Evolutionary conservation across 2,797 vertebrate genomes (phyloP), one percentile per base, ranked within the genome.

Genomic region (Chanos chanos): DNA sequence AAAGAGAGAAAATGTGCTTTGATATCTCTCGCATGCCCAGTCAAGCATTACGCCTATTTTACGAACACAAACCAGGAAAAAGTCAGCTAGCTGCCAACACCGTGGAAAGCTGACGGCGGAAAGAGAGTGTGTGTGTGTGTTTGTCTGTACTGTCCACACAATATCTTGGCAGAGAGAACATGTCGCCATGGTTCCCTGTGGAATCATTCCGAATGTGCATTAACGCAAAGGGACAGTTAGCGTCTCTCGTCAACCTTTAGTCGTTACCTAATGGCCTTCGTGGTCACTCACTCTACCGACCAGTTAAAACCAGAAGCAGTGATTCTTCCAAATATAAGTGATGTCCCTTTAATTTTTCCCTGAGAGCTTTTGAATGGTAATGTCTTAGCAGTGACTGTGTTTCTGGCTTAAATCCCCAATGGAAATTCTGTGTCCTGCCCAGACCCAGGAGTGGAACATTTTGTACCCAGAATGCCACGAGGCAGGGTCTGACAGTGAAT

Each of bases 381-480:
- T 49, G 56, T 58, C 56, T 61, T 44, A 50, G 39, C 55, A 55
- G 43, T 69, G 65, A 70, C 50, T 66, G 50, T 55, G 41, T 55
- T 66, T 69, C 56, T 56, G 69, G 48, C 57, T 57, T 63, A 49
- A 64, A 55, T 65, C 41, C 69, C 71, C 65, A 15, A 64, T 70
- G 69, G 71, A 74, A 70, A 67, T 53, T 58, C 40, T 31, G 62
- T 55, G 30, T n/a, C 54, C 39, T 50, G 44, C 45, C 49, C 30
- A 45, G 45, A 27, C 51, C 58, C 52, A 31, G 49, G 41, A 56
- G 53, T 43, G 68, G 51, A 64, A 64, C 62, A 67, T 64, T 68
- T 51, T 64, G 67, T 64, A 64, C 44, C 66, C 59, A 66, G 31
- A 51, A 69, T 66, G 49, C 68, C 5, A 24, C 63, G 52, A 45